Evolutionary conservation across 2,113 vertebrate species (phyloP).

Genomic region (Formicarius rufipectus): DNA sequence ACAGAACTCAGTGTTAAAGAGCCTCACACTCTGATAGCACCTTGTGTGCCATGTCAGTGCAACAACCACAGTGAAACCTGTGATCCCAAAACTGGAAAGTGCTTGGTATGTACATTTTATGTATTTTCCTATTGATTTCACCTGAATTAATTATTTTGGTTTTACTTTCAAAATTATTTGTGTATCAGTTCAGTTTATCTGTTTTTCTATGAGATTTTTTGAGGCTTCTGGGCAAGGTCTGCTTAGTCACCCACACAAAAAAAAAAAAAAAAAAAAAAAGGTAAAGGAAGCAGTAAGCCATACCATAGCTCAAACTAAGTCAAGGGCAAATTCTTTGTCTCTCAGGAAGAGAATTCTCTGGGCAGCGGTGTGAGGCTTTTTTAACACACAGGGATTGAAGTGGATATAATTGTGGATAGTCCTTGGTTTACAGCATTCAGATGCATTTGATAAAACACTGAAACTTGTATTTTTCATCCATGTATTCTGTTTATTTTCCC

Average conservation of each 20-base stretch:
- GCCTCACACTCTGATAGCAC: constrained; percentile 44
- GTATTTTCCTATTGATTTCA: not conserved
- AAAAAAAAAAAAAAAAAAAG: no score
- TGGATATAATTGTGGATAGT: no score
- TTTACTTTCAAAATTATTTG: not conserved
- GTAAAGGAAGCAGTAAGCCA: not conserved
- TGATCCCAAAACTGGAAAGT: constrained; percentile 83
- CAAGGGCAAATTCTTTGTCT: not conserved
- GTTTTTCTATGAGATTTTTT: not conserved
- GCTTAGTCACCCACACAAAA: not conserved
- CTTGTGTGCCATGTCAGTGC: constrained; percentile 87
- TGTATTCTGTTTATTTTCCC: not conserved
- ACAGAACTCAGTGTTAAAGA: constrained; percentile 51
- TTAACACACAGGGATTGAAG: not conserved
- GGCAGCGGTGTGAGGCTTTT: not conserved
- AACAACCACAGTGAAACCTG: constrained; percentile 89
- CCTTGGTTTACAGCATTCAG: not conserved
- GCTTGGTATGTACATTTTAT: constrained; percentile 78
- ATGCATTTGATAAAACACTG: not conserved
- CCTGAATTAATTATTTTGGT: not conserved
- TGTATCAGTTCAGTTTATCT: not conserved
- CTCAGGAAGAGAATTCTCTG: not conserved
- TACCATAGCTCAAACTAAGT: not conserved
- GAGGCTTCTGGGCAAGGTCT: not conserved
- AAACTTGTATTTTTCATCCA: not conserved